phyloP scores from a whole-genome alignment of 2,888 invertebrate genomes.

The Fragum fragum region DNA sequence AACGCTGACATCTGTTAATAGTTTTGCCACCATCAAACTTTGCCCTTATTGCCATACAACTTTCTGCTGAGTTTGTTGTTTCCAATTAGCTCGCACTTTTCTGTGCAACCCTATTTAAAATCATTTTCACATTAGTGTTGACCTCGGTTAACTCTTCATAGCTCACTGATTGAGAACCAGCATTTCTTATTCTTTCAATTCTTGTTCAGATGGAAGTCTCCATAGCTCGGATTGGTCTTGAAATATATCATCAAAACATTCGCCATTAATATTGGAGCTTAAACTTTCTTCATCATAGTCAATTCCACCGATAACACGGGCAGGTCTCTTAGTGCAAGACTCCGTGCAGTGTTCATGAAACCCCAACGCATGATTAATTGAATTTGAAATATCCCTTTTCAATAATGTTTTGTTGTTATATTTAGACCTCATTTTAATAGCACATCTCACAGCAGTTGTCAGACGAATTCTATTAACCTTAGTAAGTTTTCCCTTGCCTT shows the following conservation, averaged over 20 bases:
- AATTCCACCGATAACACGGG: not conserved
- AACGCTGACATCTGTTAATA: conserved; percentile 39
- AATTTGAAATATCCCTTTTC: conserved; percentile 54
- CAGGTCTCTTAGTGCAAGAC: conserved; percentile 38
- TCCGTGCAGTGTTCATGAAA: conserved; percentile 49
- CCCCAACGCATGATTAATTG: conserved; percentile 54
- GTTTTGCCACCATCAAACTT: conserved; percentile 67
- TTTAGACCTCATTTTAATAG: conserved; percentile 47
- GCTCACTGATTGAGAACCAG: not conserved
- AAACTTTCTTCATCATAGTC: not conserved
- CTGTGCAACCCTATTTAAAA: conserved; percentile 47
- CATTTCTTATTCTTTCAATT: not conserved
- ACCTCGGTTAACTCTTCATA: conserved; percentile 16
- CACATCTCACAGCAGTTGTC: conserved; percentile 53
- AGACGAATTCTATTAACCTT: conserved; percentile 25
- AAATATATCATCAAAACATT: conserved; percentile 20
- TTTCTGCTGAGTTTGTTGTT: conserved; percentile 63
- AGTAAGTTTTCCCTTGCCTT: conserved; percentile 42
- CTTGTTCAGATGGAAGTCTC: conserved; percentile 24
- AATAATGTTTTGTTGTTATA: conserved; percentile 28
- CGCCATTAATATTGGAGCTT: not conserved
- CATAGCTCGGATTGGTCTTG: conserved; percentile 32
- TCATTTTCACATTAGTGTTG: conserved; percentile 34
- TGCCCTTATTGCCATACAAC: conserved; percentile 49
- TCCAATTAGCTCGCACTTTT: conserved; percentile 52